Evolutionary conservation across 2,797 vertebrate species (phyloP), one percentile per base, ranked within the genome.

Genomic region (Rhinoraja longicauda): DNA sequence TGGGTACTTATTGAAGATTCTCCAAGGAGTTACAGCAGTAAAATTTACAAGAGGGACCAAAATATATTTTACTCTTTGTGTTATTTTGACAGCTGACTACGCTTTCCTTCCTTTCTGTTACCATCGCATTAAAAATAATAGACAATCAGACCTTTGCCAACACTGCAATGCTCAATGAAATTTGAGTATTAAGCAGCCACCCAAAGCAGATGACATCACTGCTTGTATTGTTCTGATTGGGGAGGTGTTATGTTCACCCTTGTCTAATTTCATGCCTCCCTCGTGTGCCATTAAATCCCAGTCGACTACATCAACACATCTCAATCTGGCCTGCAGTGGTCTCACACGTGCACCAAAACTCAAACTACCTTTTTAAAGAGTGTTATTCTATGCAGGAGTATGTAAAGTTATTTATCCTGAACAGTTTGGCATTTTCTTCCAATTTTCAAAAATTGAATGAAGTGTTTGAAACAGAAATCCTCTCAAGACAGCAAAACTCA

Each of bases 141-240:
- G 1, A 13, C 29, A 73, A 70, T 90, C 72, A 72, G 13, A 53
- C 19, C 24, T 45, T 72, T 70, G 36, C 39, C 67, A 17, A 72
- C 67, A 39, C 45, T 45, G 32, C 13, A 62, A 86, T n/a, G 29
- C 15, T 36, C n/a, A 67, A 53, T 12, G 26, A 45, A n/a, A 32
- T 39, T 90, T 70, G 24, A 91, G 39, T 64, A 72, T 73, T 73
- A 91, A 73, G 67, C 72, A 91, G 67, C 90, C 9, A 91, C 24
- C 39, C 36, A 70, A 32, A 10, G 82, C 82, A 73, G 90, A 91
- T 70, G 67, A 72, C 39, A 91, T 72, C 67, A 15, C 8, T 21
- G 12, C 21, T 91, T 90, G 29, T 62, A 90, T 39, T 70, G 91
- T 45, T 91, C 6, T 45, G 67, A 72, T 5, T 13, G 6, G 45